Evolutionary conservation across 2,888 invertebrate species (phyloP).

Genomic region (Galerucella nymphaeae): DNA sequence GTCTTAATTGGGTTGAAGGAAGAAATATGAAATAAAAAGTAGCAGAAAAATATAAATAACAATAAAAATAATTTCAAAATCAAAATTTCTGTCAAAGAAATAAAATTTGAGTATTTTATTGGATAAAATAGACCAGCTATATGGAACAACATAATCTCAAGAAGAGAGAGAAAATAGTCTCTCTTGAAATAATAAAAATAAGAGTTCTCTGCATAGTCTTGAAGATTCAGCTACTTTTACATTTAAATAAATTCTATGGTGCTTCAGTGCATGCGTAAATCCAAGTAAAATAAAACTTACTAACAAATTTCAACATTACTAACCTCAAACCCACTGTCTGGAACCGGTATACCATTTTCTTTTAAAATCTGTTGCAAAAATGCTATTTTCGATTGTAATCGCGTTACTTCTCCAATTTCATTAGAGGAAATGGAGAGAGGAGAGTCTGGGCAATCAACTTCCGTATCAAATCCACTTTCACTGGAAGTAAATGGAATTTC

Average conservation of each 20-base stretch:
- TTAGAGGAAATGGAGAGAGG: conserved; percentile 53
- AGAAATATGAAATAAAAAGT: too few relatives aligned
- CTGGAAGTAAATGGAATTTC: conserved; percentile 62
- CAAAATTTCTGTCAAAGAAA: conserved; percentile 1
- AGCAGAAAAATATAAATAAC: conserved; percentile 12
- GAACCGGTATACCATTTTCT: conserved; percentile 56
- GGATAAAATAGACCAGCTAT: not conserved
- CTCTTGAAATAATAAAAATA: too few relatives aligned
- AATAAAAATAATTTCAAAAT: conserved; percentile 42
- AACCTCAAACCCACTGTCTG: conserved; percentile 51
- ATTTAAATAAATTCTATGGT: not conserved
- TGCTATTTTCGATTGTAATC: conserved; percentile 60
- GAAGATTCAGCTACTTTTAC: too few relatives aligned
- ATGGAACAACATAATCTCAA: too few relatives aligned
- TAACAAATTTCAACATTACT: conserved; percentile 21
- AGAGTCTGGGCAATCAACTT: conserved; percentile 61
- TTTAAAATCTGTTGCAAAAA: conserved; percentile 62
- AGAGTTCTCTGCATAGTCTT: too few relatives aligned
- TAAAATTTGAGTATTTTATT: not conserved
- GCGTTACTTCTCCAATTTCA: conserved; percentile 53
- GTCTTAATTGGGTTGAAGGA: too few relatives aligned
- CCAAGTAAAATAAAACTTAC: conserved; percentile 3
- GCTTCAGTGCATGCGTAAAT: conserved; percentile 17
- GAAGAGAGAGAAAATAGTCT: too few relatives aligned
- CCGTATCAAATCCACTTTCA: conserved; percentile 64